Conservation (phyloP, 2,797 vertebrate species). For the Mycteria americana region DNA sequence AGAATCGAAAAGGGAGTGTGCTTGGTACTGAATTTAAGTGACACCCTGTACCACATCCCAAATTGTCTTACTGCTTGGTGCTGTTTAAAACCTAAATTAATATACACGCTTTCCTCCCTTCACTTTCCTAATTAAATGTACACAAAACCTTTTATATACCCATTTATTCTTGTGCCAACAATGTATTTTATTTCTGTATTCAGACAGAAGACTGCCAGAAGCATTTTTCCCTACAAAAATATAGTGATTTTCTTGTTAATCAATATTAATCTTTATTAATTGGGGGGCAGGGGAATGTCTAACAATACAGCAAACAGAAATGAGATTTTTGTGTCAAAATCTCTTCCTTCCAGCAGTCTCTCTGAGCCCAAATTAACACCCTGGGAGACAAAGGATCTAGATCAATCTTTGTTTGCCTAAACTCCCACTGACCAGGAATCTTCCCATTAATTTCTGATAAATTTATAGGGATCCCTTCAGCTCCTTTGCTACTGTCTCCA, state of each 20-base stretch:
- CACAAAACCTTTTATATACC: background rate
- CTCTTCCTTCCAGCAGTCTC: background rate
- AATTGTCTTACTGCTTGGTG: background rate
- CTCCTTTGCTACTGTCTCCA: background rate
- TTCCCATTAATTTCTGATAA: background rate
- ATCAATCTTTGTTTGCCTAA: slow-evolving; percentile 38
- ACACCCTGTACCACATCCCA: background rate
- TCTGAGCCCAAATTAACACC: background rate
- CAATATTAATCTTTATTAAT: slow-evolving; percentile 29
- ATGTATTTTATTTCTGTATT: background rate
- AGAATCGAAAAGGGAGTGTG: slow-evolving; percentile 1
- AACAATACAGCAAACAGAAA: slow-evolving; percentile 8
- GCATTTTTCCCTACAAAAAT: background rate
- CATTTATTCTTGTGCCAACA: slow-evolving; percentile 26
- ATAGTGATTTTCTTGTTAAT: slow-evolving; percentile 33
- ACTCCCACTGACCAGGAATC: slow-evolving; percentile 26
- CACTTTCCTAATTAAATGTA: slow-evolving; percentile 38
- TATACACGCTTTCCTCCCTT: background rate
- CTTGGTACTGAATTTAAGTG: slow-evolving; percentile 16
- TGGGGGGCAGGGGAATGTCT: background rate
- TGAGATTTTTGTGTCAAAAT: background rate
- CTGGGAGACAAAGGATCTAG: slow-evolving; percentile 27
- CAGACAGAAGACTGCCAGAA: background rate
- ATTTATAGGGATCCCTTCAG: background rate
- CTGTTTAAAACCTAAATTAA: slow-evolving; percentile 39